Evolutionary conservation across 2,888 invertebrate genomes (phyloP).

Genomic region (Acanthopleura granulata): DNA sequence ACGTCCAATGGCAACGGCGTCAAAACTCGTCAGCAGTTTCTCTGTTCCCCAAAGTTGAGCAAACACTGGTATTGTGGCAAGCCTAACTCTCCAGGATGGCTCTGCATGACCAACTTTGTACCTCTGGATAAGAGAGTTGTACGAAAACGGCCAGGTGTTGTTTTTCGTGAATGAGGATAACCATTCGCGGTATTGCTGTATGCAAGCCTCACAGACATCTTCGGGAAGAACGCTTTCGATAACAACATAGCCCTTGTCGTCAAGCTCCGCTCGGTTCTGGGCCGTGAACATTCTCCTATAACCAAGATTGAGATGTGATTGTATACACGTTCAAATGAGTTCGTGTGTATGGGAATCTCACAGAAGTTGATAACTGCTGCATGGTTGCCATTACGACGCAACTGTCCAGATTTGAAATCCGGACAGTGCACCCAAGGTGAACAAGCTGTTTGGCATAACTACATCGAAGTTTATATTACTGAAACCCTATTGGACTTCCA

Average conservation of each 20-base stretch:
- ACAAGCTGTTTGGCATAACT: no score
- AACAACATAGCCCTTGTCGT: slow-evolving; percentile 49
- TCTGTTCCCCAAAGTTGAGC: slow-evolving; percentile 57
- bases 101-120: slow-evolving; percentile 53
- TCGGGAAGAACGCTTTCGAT: slow-evolving; percentile 39
- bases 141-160: slow-evolving; percentile 40
- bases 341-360: no score
- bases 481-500: no score
- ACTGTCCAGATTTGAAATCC: no score
- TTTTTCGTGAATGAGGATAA: slow-evolving; percentile 37
- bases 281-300: neutral
- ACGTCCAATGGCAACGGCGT: slow-evolving; percentile 60
- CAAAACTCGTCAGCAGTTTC: slow-evolving; percentile 55
- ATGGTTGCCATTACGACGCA: no score
- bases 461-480: no score
- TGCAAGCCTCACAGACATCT: slow-evolving; percentile 42
- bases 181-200: slow-evolving; percentile 47
- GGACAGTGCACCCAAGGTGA: no score
- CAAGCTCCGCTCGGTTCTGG: slow-evolving; percentile 30
- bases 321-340: no score
- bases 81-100: slow-evolving; percentile 52
- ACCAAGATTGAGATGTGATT: no score
- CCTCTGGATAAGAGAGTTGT: slow-evolving; percentile 49
- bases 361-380: no score
- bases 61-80: slow-evolving; percentile 53